Percentiles rank a stretch among this genome's conserved stretches.
These are phyloP conservation scores for Alouatta palliata DNA, from an alignment of 2,113 vertebrate species.

Conservation along the genomic window DNA sequence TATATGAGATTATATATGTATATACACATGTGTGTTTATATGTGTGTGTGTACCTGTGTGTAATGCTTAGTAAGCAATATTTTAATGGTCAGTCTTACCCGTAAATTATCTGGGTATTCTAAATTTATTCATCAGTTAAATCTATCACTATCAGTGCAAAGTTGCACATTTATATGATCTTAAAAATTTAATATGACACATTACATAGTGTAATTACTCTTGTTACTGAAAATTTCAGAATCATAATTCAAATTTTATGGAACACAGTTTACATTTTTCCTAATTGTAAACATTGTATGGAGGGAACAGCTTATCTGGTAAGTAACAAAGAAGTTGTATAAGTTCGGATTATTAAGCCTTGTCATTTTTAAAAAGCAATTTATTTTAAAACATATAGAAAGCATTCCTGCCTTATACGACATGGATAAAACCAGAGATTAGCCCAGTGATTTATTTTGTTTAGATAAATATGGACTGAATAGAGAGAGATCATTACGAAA, in stretches of 20 bases:
- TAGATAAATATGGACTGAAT: background rate
- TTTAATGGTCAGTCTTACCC: background rate
- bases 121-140: background rate
- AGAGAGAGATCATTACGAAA: background rate
- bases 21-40: too few species aligned
- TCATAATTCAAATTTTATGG: background rate
- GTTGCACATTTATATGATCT: background rate
- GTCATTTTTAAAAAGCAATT: background rate
- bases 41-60: rapidly evolving
- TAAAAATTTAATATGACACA: background rate
- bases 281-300: background rate
- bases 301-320: background rate
- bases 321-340: background rate
- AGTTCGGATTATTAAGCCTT: background rate
- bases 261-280: background rate
- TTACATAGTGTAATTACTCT: background rate
- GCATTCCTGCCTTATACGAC: background rate
- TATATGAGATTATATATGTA: background rate
- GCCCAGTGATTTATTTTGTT: background rate
- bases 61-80: background rate
- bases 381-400: background rate
- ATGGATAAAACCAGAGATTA: background rate
- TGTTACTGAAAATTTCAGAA: background rate
- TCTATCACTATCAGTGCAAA: background rate
- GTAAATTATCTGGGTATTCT: background rate